Evolutionary conservation across 2,888 invertebrate genomes (phyloP).

Genomic region (Deladenus siricidicola): DNA sequence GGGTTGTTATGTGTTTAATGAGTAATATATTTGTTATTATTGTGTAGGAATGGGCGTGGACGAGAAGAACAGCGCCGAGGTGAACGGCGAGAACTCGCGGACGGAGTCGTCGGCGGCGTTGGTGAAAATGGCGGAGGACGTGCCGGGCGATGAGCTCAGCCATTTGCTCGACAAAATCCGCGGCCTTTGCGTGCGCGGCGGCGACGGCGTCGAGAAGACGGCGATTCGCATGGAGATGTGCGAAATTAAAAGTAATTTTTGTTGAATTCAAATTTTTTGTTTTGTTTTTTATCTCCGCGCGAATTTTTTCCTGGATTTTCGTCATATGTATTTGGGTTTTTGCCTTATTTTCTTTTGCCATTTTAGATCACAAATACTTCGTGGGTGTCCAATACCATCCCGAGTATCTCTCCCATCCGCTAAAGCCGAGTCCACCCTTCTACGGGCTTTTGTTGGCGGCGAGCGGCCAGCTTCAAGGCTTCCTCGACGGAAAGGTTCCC

Average conservation of each 20-base stretch:
- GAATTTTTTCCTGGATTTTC: no score
- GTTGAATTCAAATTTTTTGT: not conserved
- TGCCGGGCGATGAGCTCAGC: conserved; percentile 7
- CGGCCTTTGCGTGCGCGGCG: conserved; percentile 44
- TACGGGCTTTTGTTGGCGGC: conserved; percentile 85
- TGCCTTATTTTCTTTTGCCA: not conserved
- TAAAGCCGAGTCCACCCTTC: conserved; percentile 80
- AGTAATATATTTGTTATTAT: conserved; percentile 36
- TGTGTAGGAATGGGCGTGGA: conserved; percentile 55
- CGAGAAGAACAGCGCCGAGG: conserved; percentile 57
- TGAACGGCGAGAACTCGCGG: conserved; percentile 20
- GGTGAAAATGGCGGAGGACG: conserved; percentile 32
- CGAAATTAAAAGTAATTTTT: conserved; percentile 65
- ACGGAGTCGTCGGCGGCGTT: conserved; percentile 37
- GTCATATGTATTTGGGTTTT: no score
- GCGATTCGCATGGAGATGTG: conserved; percentile 83
- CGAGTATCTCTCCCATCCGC: conserved; percentile 69
- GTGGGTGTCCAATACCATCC: conserved; percentile 96
- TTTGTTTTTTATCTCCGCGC: no score
- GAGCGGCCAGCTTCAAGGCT: conserved; percentile 62
- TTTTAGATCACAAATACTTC: conserved; percentile 74
- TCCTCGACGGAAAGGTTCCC: conserved; percentile 3
- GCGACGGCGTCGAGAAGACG: conserved; percentile 38
- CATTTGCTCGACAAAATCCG: conserved; percentile 38
- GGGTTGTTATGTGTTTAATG: no score